Evolutionary conservation across 1,140 invertebrate genomes (phyloP).

Genomic region (Tetragonula clypearis): DNA sequence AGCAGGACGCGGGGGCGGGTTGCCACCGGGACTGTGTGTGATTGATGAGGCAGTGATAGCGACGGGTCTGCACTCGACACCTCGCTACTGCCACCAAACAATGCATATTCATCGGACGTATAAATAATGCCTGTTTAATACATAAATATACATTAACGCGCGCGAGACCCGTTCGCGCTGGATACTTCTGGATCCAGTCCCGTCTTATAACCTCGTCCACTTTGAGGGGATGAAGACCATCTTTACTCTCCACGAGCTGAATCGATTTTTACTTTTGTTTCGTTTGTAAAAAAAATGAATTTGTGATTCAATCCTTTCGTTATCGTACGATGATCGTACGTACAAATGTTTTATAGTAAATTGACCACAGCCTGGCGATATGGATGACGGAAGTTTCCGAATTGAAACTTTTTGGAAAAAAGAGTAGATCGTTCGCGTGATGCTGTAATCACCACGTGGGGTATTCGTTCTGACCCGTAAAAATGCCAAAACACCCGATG

Average conservation of each 20-base stretch:
- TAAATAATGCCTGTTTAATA: constrained; percentile 81
- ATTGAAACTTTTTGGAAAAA: too few relatives aligned
- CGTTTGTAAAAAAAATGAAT: neutral
- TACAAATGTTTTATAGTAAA: too few relatives aligned
- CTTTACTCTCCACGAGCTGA: neutral
- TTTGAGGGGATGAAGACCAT: neutral
- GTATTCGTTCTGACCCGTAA: too few relatives aligned
- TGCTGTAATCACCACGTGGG: too few relatives aligned
- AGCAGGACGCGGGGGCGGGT: constrained; percentile 26
- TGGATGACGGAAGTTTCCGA: too few relatives aligned
- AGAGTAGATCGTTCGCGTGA: too few relatives aligned
- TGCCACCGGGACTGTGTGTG: constrained; percentile 74
- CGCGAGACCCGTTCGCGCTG: neutral
- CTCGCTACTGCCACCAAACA: constrained; percentile 79
- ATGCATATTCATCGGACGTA: constrained; percentile 81
- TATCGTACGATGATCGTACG: too few relatives aligned
- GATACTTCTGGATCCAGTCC: constrained; percentile 19
- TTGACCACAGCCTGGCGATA: too few relatives aligned
- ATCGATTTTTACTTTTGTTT: neutral
- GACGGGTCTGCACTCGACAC: constrained; percentile 81
- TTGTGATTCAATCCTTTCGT: neutral
- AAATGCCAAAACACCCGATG: too few relatives aligned
- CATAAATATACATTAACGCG: constrained; percentile 79
- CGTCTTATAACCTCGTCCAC: constrained; percentile 10
- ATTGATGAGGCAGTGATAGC: constrained; percentile 81